Evolutionary conservation across 2,888 invertebrate genomes (phyloP).

Genomic region (Graphium colonna): DNA sequence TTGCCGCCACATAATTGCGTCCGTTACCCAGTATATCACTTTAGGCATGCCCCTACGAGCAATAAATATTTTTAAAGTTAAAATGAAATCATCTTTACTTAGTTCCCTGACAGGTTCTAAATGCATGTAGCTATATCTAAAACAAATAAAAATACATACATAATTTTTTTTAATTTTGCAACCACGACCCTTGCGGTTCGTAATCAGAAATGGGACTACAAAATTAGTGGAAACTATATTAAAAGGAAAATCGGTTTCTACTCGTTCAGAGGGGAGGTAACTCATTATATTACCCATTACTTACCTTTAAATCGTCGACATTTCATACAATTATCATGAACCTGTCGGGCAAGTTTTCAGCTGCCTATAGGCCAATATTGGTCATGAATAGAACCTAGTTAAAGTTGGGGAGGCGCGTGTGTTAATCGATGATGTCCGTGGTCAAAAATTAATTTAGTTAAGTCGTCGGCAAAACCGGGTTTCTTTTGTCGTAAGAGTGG

Average conservation of each 20-base stretch:
- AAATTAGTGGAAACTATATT: not conserved
- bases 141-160: not conserved
- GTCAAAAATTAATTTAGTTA: too few species aligned
- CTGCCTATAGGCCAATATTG: too few species aligned
- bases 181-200: not conserved
- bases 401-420: too few species aligned
- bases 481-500: too few species aligned
- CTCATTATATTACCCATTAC: too few species aligned
- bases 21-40: not conserved
- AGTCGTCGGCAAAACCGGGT: too few species aligned
- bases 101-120: not conserved
- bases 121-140: not conserved
- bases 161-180: not conserved
- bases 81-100: not conserved
- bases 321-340: too few species aligned
- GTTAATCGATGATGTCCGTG: too few species aligned
- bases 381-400: too few species aligned
- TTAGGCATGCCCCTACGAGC: not conserved
- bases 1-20: constrained; percentile 3
- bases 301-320: too few species aligned
- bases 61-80: not conserved
- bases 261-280: not conserved
- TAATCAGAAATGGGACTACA: not conserved
- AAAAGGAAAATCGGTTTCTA: not conserved
- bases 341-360: too few species aligned